These are phyloP conservation scores for Prosopocoilus inquinatus DNA, from an alignment of 2,888 invertebrate species.

Conservation along the genomic window DNA sequence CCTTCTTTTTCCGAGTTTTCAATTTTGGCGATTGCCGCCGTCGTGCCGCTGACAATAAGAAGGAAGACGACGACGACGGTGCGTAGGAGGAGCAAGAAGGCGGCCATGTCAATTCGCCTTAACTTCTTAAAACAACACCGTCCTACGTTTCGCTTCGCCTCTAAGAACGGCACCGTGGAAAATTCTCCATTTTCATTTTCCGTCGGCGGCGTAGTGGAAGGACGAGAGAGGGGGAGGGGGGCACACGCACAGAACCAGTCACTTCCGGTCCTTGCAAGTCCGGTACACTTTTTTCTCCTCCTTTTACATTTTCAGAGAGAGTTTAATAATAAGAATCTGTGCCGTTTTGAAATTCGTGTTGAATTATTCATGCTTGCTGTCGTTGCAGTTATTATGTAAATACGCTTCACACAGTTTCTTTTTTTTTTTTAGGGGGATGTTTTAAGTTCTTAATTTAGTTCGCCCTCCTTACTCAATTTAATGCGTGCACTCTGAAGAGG, in stretches of 20 bases:
- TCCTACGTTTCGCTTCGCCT: not conserved
- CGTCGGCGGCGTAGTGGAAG: too few relatives aligned
- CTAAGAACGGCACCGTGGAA: too few relatives aligned
- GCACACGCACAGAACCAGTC: too few relatives aligned
- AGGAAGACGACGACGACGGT: conserved; percentile 1
- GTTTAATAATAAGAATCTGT: not conserved
- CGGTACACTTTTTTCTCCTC: not conserved
- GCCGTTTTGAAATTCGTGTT: not conserved
- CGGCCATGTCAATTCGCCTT: conserved; percentile 3
- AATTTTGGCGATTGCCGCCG: conserved; percentile 1
- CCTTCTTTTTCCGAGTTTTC: conserved; percentile 28
- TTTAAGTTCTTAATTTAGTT: not conserved
- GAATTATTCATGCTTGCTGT: conserved; percentile 10
- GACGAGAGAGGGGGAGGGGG: too few relatives aligned
- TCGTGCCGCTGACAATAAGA: not conserved
- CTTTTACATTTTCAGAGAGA: not conserved
- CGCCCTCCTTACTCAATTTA: too few relatives aligned
- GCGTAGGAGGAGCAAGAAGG: conserved; percentile 4
- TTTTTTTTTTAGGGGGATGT: not conserved
- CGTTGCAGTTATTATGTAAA: conserved; percentile 7
- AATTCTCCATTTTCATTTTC: too few relatives aligned
- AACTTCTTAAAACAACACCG: not conserved
- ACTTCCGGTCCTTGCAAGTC: too few relatives aligned
- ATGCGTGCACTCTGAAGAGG: too few relatives aligned
- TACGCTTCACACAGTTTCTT: conserved; percentile 2